Evolutionary conservation across 1,140 invertebrate species (phyloP).

Genomic region (Idris sp.): DNA sequence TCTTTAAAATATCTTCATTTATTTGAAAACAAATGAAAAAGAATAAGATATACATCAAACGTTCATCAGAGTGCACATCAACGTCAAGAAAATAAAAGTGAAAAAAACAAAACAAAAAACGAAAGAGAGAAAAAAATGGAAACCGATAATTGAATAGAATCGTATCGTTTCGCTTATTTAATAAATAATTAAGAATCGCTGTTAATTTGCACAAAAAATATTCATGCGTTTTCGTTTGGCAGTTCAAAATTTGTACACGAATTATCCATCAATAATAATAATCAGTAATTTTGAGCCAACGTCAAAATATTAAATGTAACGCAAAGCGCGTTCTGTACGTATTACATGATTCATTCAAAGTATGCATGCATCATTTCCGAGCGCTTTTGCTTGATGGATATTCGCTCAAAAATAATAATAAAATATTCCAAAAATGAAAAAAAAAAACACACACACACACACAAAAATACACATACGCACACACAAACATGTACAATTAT

Average conservation of each 20-base stretch:
- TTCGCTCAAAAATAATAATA: slow-evolving; percentile 27
- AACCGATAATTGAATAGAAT: slow-evolving; percentile 20
- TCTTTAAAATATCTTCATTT: too few species aligned
- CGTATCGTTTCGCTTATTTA: slow-evolving; percentile 6
- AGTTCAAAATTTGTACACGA: slow-evolving; percentile 19
- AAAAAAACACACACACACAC: too few species aligned
- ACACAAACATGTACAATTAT: slow-evolving; percentile 39
- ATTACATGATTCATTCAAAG: slow-evolving; percentile 30
- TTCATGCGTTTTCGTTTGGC: slow-evolving; percentile 16
- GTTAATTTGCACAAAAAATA: slow-evolving; percentile 16
- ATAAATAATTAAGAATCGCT: slow-evolving; percentile 44
- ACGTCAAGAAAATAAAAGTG: too few species aligned
- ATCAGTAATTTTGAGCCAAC: slow-evolving; percentile 23
- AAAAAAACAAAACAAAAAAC: slow-evolving; percentile 1
- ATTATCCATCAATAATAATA: slow-evolving; percentile 47
- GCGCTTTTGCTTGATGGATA: background rate
- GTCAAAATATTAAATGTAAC: slow-evolving; percentile 28
- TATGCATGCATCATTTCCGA: slow-evolving; percentile 16
- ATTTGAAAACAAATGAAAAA: too few species aligned
- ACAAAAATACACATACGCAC: too few species aligned
- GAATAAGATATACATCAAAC: too few species aligned
- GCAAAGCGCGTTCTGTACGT: slow-evolving; percentile 11
- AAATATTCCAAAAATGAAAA: background rate
- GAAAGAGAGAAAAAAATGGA: slow-evolving; percentile 4
- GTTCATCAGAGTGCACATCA: too few species aligned